Evolutionary conservation across 2,797 vertebrate species (phyloP).

Genomic region (Tachyglossus aculeatus): DNA sequence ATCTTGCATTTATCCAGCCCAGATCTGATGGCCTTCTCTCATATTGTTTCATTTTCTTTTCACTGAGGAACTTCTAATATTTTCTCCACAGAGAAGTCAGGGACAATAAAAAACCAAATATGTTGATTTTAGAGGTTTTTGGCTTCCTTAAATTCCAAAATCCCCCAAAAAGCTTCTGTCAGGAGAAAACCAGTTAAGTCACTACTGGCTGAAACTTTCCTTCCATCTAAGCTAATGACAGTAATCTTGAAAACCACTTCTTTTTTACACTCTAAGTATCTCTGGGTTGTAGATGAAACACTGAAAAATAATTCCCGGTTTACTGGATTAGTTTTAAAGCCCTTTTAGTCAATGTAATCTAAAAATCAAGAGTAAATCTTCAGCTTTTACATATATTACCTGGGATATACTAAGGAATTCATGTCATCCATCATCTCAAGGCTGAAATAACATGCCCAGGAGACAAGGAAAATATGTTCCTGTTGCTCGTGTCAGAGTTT

Average conservation of each 20-base stretch:
- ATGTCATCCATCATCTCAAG: background rate
- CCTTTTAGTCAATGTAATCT: background rate
- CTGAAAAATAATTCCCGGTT: background rate
- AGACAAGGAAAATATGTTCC: background rate
- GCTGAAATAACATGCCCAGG: background rate
- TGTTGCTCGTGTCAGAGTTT: background rate
- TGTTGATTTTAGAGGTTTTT: background rate
- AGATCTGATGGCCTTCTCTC: constrained; percentile 67
- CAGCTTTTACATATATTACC: background rate
- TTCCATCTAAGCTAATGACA: background rate
- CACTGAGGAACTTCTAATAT: constrained; percentile 67
- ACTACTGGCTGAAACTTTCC: background rate
- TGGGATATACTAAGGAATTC: background rate
- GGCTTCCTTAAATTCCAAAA: background rate
- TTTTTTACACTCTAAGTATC: background rate
- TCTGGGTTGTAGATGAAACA: background rate
- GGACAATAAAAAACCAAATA: background rate
- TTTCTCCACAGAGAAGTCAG: constrained; percentile 3
- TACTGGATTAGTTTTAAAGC: background rate
- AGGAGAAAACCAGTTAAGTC: background rate
- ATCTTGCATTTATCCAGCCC: constrained; percentile 75
- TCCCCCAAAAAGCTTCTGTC: background rate
- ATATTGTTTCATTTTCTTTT: constrained; percentile 70
- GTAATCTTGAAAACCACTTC: background rate
- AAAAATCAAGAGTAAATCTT: background rate